These are phyloP conservation scores for Hippocampus zosterae DNA, from an alignment of 2,113 vertebrate genomes.

Conservation along the genomic window DNA sequence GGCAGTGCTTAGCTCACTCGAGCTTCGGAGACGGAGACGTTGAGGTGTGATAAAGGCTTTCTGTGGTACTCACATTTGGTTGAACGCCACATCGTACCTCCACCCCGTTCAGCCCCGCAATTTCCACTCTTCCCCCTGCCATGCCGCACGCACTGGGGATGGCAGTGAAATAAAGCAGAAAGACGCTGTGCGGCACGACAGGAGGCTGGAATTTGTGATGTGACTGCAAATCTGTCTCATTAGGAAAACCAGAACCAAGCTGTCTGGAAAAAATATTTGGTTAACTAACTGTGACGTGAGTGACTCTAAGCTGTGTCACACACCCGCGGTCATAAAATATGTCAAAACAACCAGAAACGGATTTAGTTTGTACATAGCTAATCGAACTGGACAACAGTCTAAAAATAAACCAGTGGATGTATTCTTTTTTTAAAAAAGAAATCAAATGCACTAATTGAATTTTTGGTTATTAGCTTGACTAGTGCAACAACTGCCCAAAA, in stretches of 20 bases:
- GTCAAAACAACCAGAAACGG: conserved; percentile 22
- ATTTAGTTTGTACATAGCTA: conserved; percentile 3
- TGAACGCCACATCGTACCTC: conserved; percentile 46
- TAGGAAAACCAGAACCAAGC: conserved; percentile 29
- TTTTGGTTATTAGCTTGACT: too few relatives aligned
- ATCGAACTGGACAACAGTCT: background rate
- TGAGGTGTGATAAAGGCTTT: conserved; percentile 73
- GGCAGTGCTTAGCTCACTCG: conserved; percentile 61
- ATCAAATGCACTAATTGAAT: background rate
- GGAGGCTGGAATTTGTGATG: conserved; percentile 24
- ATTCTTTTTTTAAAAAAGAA: too few relatives aligned
- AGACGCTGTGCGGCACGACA: conserved; percentile 26
- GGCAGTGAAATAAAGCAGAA: conserved; percentile 26
- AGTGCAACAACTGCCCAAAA: too few relatives aligned
- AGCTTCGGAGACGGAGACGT: conserved; percentile 61
- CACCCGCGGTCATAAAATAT: conserved; percentile 17
- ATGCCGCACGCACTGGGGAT: conserved; percentile 27
- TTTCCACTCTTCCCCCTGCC: conserved; percentile 35
- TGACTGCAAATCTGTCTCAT: conserved; percentile 19
- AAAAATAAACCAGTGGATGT: too few relatives aligned
- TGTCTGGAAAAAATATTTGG: conserved; percentile 30
- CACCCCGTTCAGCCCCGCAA: conserved; percentile 32
- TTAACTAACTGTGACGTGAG: conserved; percentile 35
- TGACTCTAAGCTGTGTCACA: conserved; percentile 27
- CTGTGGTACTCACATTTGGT: conserved; percentile 60